phyloP scores from a whole-genome alignment of 2,113 vertebrate species.

The Datnioides undecimradiatus region DNA sequence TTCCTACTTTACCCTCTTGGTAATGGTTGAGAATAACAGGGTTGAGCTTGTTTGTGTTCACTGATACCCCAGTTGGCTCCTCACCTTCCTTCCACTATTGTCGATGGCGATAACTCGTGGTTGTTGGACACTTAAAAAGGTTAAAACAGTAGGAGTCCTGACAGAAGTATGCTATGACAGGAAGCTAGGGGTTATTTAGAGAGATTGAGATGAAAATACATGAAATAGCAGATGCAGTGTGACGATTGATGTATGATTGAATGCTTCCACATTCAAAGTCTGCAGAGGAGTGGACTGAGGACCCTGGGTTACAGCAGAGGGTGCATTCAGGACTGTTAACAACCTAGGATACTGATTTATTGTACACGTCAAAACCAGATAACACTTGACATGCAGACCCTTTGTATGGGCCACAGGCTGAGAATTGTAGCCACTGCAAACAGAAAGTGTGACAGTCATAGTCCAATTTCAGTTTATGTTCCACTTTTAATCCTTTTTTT shows the following conservation, averaged over 20 bases:
- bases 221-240: conserved; percentile 16
- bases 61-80: conserved; percentile 29
- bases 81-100: conserved; percentile 42
- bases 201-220: conserved; percentile 26
- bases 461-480: not conserved
- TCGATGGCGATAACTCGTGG: conserved; percentile 32
- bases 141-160: conserved; percentile 38
- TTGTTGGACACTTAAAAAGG: conserved; percentile 48
- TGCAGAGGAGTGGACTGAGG: not conserved
- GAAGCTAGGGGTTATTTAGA: conserved; percentile 16
- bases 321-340: not conserved
- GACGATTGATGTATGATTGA: conserved; percentile 59
- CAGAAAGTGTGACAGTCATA: not conserved
- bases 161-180: conserved; percentile 29
- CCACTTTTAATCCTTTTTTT: conserved; percentile 10
- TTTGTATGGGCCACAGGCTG: not conserved
- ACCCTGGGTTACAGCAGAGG: conserved; percentile 1
- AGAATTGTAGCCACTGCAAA: not conserved
- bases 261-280: conserved; percentile 34
- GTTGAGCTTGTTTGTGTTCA: conserved; percentile 49
- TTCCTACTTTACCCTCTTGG: conserved; percentile 31
- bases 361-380: not conserved
- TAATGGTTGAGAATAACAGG: conserved; percentile 53
- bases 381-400: not conserved
- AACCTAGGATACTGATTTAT: conserved; percentile 10